Evolutionary conservation across 2,888 invertebrate genomes (phyloP), one percentile per base, ranked within the genome.

Genomic region (Candidula unifasciata): DNA sequence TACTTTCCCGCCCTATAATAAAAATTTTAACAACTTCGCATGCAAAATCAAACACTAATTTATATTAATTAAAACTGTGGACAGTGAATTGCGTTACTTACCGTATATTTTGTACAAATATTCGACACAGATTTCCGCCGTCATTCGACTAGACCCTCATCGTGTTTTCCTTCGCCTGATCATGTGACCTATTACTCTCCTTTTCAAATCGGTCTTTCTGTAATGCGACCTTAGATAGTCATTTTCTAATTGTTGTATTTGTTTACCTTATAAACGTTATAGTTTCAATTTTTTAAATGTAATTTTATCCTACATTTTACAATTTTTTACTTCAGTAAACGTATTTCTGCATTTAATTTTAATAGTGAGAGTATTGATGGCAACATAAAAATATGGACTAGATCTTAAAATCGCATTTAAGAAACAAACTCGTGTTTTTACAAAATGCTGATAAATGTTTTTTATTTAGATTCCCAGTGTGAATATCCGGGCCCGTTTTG

Each of bases 91-190:
- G 44, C 13, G 44, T 10, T 6, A 44, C 13, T 44, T 44, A 44
- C 44, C 44, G 44, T 44, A 13, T 44, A 44, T 6, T 44, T 44
- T 44, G 8, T 6, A 10, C 13, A 6, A 44, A 44, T 44, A 10
- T 44, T 1, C 13, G 44, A 10, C 8, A 13, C 44, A 30, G 54
- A 74, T 52, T 27, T 52, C 52, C 13, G 74, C n/a, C 74, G n/a
- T 16, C 74, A 54, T 30, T 54, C 1, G 54, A 27, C 52, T 54
- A 27, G 74, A 44, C 3, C 10, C 54, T 44, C 74, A 74, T 52
- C 74, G 52, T 74, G 74, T 74, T 74, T 74, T 74, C 52, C 74
- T 74, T 74, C 74, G 74, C 74, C 52, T 52, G 54, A 74, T 74
- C 74, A 74, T 74, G 74, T 74, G 74, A 74, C 74, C 54, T 8